Base-by-base conservation (phyloP, 2,113 vertebrate species). In the Andinoacara biseriatus region DNA sequence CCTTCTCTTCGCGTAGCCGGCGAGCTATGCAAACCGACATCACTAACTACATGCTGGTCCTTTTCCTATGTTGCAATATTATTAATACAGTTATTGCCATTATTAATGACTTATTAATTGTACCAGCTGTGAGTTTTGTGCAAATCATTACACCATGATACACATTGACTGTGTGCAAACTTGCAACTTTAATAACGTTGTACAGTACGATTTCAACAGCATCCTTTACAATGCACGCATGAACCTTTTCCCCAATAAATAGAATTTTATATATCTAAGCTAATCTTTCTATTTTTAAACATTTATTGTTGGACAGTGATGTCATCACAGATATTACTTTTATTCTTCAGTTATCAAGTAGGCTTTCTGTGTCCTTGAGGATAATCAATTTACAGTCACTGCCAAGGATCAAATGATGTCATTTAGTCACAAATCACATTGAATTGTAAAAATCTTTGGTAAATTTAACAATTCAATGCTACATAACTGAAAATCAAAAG, bases 161-260 rank as follows among this genome's bases (percentile, higher is more conserved):
- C 58, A 82, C 75, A 62, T 7, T 40, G 83, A 92, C 89, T 86
- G 85, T 94, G 93, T 94, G 93, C 94, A 94, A 95, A 95, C 81
- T 82, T 94, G 93, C 92, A 94, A 92, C 91, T 95, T 94, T 94
- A 94, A 92, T 94, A 79, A 93, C 86, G 90, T 93, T 87, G 78
- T 94, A 94, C 93, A 94, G 93, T 92, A 93, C 93, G 63, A 87
- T 90, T 92, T 92, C 58, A 89, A 93, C 89, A 93, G 92, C 91
- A 90, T 91, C 88, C 90, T 92, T 93, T 89, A 92, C 89, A 92
- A 87, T 89, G 65, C 85, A 87, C 87, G 88, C 75, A 74, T 58
- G n/a, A 78, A 82, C 56, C 56, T 46, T 76, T 79, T 18, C 87
- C 87, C 87, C 82, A 88, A 92, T 94, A 93, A 92, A 94, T 92